phyloP scores from a whole-genome alignment of 2,888 invertebrate species.

The Terebella lapidaria region DNA sequence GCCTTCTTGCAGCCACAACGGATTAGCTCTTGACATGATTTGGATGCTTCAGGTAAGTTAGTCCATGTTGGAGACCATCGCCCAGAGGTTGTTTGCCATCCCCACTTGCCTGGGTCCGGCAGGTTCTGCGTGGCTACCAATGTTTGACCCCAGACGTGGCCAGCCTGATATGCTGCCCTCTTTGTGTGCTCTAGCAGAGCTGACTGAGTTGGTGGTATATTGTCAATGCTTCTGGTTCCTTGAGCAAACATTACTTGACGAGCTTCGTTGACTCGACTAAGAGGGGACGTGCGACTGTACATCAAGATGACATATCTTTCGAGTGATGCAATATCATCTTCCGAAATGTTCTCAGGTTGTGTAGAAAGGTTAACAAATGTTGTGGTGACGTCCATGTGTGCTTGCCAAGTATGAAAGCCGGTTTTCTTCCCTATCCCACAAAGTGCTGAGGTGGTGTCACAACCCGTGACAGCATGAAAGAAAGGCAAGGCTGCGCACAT shows the following conservation, averaged over 20 bases:
- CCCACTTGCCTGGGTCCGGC: constrained; percentile 17
- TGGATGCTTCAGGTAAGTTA: too few relatives aligned
- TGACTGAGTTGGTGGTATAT: constrained; percentile 22
- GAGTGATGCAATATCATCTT: constrained; percentile 2
- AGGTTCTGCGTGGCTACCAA: too few relatives aligned
- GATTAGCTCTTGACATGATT: too few relatives aligned
- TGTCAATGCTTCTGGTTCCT: constrained; percentile 11
- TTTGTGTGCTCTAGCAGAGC: constrained; percentile 23
- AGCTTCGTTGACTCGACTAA: constrained; percentile 20
- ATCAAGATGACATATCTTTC: constrained; percentile 25
- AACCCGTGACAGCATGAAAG: constrained; percentile 21
- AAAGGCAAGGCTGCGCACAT: constrained; percentile 10
- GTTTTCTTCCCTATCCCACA: constrained; percentile 11
- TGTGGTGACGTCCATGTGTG: constrained; percentile 2
- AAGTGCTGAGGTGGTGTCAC: constrained; percentile 17
- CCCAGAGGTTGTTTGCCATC: not conserved
- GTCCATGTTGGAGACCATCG: constrained; percentile 8
- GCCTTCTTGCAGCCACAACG: too few relatives aligned
- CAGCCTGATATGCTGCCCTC: constrained; percentile 21
- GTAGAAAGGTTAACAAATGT: too few relatives aligned
- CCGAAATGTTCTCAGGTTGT: not conserved
- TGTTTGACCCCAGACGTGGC: too few relatives aligned
- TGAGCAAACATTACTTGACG: too few relatives aligned
- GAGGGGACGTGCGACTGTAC: constrained; percentile 19
- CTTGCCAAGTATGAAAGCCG: constrained; percentile 11